Conservation (phyloP, 2,797 vertebrate species). For the Intellagama lesueurii region DNA sequence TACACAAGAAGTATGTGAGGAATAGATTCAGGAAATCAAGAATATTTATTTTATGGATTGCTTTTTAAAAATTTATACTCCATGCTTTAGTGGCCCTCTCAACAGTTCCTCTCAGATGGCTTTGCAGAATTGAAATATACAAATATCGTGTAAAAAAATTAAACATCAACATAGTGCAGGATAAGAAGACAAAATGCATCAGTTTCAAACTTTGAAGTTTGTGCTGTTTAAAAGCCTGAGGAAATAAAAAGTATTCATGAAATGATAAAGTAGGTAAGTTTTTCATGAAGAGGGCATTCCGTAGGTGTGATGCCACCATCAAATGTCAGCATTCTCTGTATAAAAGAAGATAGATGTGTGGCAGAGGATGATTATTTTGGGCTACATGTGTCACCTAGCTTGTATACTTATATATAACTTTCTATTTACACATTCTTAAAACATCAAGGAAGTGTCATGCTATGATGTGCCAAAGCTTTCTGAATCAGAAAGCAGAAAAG, state of each 20-base stretch:
- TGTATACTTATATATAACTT: not conserved
- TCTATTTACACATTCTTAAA: not conserved
- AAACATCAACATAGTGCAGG: too few species aligned
- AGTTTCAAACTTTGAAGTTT: not conserved
- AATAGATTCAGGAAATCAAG: not conserved
- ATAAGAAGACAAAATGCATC: not conserved
- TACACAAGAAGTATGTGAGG: not conserved
- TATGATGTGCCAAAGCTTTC: fast-evolving
- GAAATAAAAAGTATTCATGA: not conserved
- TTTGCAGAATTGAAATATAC: not conserved
- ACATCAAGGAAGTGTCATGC: fast-evolving
- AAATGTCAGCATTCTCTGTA: not conserved
- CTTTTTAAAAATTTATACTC: not conserved
- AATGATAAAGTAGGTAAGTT: not conserved
- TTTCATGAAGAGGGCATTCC: not conserved
- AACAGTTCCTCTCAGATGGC: not conserved
- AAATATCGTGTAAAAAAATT: not conserved
- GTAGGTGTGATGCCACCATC: not conserved
- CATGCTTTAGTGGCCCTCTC: not conserved
- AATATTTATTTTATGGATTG: not conserved
- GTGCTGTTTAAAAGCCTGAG: not conserved
- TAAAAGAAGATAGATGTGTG: not conserved
- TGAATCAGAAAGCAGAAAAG: not conserved
- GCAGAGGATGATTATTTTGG: not conserved
- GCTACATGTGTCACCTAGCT: not conserved